Base-by-base conservation (phyloP, 2,113 vertebrate genomes). In the Gyps fulvus region DNA sequence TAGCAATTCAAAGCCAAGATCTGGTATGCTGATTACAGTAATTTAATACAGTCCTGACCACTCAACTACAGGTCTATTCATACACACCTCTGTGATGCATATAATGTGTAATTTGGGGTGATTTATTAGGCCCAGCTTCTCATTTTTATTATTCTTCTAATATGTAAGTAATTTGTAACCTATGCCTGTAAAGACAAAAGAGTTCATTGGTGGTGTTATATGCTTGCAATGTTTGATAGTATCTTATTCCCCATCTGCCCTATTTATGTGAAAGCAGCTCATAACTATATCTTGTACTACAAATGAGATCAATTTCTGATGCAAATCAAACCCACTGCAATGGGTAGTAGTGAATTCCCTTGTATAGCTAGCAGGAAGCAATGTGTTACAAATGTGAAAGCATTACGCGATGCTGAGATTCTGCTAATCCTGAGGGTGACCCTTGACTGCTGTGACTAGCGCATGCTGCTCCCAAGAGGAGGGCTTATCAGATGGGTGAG, bases 361-460 rank as follows among this genome's bases (percentile, higher is more conserved):
- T 94, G 88, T 40, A 63, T 52, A 93, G 62, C 72, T 83, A 87
- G 87, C 45, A 96, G 55, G 49, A 78, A 93, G 95, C 93, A 95
- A 95, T 3, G 19, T 74, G 52, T 49, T 85, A 87, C 65, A 59
- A 65, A 73, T 36, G 76, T 71, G 47, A 82, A 96, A 82, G 76
- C 95, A 95, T 93, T 74, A 92, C 7, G 40, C 61, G 54, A 38
- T 63, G 84, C 87, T 83, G 91, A 96, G 81, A 83, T 83, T 87
- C 47, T n/a, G 91, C 89, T 93, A 61, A 89, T 89, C 67, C 62
- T 70, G 45, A 76, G 86, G 23, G 58, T 12, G 86, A 17, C 29
- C 36, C 62, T 47, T 73, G 82, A 26, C 63, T 77, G 29, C 88
- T 3, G 8, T 32, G 62, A 52, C 26, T 17, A 34, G 65, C 0